These are phyloP conservation scores for Collichthys lucidus DNA, from an alignment of 2,113 vertebrate genomes.

Conservation along the genomic window DNA sequence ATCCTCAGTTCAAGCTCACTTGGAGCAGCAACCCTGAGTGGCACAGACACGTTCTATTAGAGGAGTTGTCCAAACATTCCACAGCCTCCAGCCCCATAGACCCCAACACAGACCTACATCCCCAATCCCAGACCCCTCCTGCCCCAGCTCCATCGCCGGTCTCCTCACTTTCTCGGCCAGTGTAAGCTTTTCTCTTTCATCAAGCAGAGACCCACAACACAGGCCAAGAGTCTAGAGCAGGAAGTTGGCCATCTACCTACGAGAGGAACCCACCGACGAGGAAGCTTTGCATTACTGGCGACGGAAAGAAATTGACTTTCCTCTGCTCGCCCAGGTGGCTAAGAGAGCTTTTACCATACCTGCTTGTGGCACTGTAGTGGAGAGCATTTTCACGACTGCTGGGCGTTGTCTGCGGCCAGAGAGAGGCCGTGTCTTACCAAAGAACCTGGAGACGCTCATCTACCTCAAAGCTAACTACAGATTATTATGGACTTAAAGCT, in stretches of 20 bases:
- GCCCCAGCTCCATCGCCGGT: conserved; percentile 66
- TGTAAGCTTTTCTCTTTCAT: conserved; percentile 88
- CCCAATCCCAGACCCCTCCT: conserved; percentile 73
- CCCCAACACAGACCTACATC: conserved; percentile 71
- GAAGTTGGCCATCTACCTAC: conserved; percentile 84
- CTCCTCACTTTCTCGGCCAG: conserved; percentile 80
- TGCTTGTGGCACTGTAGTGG: conserved; percentile 80
- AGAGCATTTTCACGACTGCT: conserved; percentile 80
- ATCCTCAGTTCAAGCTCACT: conserved; percentile 88
- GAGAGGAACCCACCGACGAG: conserved; percentile 85
- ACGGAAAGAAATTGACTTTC: conserved; percentile 86
- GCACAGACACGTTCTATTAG: conserved; percentile 84
- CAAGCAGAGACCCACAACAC: conserved; percentile 83
- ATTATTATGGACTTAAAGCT: conserved; percentile 81
- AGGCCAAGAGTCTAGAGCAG: conserved; percentile 86
- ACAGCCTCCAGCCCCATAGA: conserved; percentile 65
- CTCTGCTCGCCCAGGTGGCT: conserved; percentile 84
- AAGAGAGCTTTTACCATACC: conserved; percentile 85
- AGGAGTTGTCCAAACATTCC: conserved; percentile 83
- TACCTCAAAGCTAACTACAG: conserved; percentile 86
- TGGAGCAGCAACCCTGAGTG: conserved; percentile 86
- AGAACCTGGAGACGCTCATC: conserved; percentile 85
- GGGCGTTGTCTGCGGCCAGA: conserved; percentile 72
- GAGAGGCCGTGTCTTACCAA: conserved; percentile 77
- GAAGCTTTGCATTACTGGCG: conserved; percentile 86